Base-by-base conservation (phyloP, 2,888 invertebrate species). In the Adelphocoris suturalis region DNA sequence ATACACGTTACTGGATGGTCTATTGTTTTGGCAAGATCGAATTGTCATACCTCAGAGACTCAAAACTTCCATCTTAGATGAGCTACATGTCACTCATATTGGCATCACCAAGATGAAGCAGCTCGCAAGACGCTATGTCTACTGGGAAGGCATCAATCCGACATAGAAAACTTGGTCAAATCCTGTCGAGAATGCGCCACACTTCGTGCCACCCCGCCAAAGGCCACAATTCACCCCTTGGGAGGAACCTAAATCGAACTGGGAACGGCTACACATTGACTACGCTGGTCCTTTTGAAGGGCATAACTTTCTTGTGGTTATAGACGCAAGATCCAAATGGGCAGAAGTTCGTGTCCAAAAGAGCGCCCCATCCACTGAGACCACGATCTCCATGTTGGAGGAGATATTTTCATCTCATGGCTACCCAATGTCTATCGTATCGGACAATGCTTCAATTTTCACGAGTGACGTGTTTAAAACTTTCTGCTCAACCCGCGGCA, bases 401-500 rank as follows among this genome's bases (percentile, higher is more conserved):
- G n/a, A n/a, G 52, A 52, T 52, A 52, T 52, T 52, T 52, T 52
- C 52, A 5, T 52, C 52, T 11, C 52, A 52, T 11, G 52, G 52
- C 12, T 52, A 52, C 52, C 52, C 52, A 2, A 52, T 7, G 1
- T 52, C 52, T 5, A 52, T 52, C 2, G 52, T 52, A 7, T 52
- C 52, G 52, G 52, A 52, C 16, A 52, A 52, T 52, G 52, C 52
- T 16, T 13, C 52, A 14, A 3, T 52, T 16, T 52, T 52, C 52
- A 52, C 13, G 11, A 52, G 52, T 52, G 52, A 16, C 13, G 12
- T 14, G 52, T 52, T 52, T 11, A 14, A 14, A 16, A 16, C 52
- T 14, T 52, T 14, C 16, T 52, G 52, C 52, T 14, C 13, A 16
- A 13, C 2, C 13, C 13, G 16, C 11, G 92, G 91, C 4, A 92